These are phyloP conservation scores for Beaufortia kweichowensis DNA, from an alignment of 2,113 vertebrate genomes.

Conservation along the genomic window DNA sequence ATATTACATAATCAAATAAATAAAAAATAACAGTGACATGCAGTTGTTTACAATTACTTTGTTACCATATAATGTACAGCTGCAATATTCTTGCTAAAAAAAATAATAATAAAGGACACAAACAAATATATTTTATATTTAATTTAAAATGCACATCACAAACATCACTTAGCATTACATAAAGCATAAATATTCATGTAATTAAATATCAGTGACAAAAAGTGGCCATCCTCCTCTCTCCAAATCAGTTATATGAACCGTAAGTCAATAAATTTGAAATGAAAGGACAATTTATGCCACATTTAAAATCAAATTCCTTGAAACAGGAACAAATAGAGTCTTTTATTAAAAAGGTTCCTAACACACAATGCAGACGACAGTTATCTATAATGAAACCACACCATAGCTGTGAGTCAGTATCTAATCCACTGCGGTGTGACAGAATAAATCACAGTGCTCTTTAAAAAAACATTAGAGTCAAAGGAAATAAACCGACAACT, in stretches of 20 bases:
- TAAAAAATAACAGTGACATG: too few relatives aligned
- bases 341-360: conserved; percentile 70
- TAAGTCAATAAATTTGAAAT: conserved; percentile 47
- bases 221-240: conserved; percentile 56
- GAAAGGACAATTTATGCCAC: conserved; percentile 51
- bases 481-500: neutral
- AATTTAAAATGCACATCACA: conserved; percentile 47
- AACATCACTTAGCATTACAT: conserved; percentile 32
- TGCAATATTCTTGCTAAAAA: neutral
- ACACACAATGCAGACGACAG: conserved; percentile 63
- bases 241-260: conserved; percentile 18
- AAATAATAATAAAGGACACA: neutral
- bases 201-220: conserved; percentile 65
- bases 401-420: conserved; percentile 48
- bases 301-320: conserved; percentile 72
- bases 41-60: too few relatives aligned
- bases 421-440: neutral
- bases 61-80: too few relatives aligned
- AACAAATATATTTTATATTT: conserved; percentile 22
- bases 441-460: conserved; percentile 32
- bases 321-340: conserved; percentile 77
- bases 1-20: too few relatives aligned
- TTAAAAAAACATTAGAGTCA: neutral
- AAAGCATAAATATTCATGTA: conserved; percentile 37
- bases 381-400: conserved; percentile 41